These are phyloP conservation scores for Agrotis segetum DNA, from an alignment of 2,888 invertebrate species.

Conservation along the genomic window DNA sequence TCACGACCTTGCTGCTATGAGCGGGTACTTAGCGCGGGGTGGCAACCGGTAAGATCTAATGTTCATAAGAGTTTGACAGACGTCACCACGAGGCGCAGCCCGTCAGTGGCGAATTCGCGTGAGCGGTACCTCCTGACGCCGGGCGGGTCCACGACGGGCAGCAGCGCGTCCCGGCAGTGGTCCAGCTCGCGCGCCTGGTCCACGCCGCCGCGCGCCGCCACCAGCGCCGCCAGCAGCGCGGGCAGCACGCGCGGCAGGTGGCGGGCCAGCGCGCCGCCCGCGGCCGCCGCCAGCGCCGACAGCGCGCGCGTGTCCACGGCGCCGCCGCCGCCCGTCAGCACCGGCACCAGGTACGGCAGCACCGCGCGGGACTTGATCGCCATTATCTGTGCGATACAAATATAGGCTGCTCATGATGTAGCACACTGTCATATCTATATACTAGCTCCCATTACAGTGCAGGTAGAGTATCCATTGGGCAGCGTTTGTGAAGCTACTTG, in stretches of 20 bases:
- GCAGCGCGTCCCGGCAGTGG: conserved; percentile 97
- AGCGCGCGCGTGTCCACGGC: conserved; percentile 74
- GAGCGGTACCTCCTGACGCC: conserved; percentile 93
- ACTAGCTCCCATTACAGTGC: too few species aligned
- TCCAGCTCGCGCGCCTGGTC: conserved; percentile 95
- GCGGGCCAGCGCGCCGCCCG: conserved; percentile 92
- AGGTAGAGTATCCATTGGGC: too few species aligned
- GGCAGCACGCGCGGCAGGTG: conserved; percentile 98
- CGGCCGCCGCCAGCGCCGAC: conserved; percentile 92
- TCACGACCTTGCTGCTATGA: too few species aligned
- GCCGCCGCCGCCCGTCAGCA: conserved; percentile 92
- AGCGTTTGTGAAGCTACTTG: too few species aligned
- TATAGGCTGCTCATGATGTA: too few species aligned
- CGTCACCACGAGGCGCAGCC: too few species aligned
- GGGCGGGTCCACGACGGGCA: conserved; percentile 97
- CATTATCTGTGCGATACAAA: conserved; percentile 92
- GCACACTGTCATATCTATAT: too few species aligned
- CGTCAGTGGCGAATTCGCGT: too few species aligned
- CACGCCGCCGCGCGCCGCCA: conserved; percentile 93
- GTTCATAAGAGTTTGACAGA: too few species aligned
- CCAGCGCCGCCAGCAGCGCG: conserved; percentile 95
- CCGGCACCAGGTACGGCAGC: conserved; percentile 98
- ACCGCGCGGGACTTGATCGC: conserved; percentile 98
- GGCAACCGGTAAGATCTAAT: too few species aligned
- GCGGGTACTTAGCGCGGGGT: too few species aligned